These are phyloP conservation scores for Seira ritae DNA, from an alignment of 2,888 invertebrate species.

Conservation along the genomic window DNA sequence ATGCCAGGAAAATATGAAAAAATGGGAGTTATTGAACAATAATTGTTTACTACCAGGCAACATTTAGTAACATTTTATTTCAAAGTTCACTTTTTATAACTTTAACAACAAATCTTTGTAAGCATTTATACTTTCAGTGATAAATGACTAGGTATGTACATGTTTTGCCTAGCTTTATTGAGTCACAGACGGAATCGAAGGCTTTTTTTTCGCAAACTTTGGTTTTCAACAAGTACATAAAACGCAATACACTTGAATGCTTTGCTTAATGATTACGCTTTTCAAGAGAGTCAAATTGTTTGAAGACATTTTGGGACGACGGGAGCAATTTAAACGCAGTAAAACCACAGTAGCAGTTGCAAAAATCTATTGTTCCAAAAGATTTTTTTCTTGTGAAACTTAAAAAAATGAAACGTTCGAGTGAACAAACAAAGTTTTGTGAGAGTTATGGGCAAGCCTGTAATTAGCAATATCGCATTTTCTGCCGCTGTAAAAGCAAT, in stretches of 20 bases:
- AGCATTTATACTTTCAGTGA: not conserved
- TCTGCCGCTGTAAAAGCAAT: conserved; percentile 33
- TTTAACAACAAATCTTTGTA: conserved; percentile 17
- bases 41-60: conserved; percentile 22
- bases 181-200: no score
- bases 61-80: conserved; percentile 15
- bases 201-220: not conserved
- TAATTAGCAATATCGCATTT: conserved; percentile 61
- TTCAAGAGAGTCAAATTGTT: not conserved
- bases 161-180: no score
- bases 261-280: not conserved
- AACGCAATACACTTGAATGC: not conserved
- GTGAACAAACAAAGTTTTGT: conserved; percentile 66
- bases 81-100: conserved; percentile 20
- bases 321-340: not conserved
- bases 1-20: conserved; percentile 7
- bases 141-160: conserved; percentile 17
- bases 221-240: conserved; percentile 9
- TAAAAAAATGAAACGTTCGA: conserved; percentile 47
- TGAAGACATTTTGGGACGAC: not conserved
- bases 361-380: conserved; percentile 1
- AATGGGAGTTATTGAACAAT: conserved; percentile 31
- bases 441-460: conserved; percentile 50
- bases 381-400: not conserved
- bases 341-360: not conserved